These are phyloP conservation scores for Papilio glaucus DNA, from an alignment of 1,140 invertebrate species.

Conservation along the genomic window DNA sequence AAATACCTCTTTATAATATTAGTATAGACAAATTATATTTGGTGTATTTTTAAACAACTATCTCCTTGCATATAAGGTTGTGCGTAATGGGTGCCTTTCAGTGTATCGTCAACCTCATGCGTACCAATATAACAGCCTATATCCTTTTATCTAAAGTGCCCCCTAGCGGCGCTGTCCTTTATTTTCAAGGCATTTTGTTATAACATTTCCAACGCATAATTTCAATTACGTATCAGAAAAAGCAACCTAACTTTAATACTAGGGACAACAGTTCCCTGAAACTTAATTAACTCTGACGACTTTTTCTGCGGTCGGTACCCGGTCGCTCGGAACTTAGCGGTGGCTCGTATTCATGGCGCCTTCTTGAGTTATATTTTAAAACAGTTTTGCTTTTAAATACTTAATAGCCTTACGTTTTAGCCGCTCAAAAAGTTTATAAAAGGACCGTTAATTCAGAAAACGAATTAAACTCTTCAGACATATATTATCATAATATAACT, in stretches of 20 bases:
- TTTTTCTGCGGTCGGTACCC: constrained; percentile 10
- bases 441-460: constrained; percentile 1
- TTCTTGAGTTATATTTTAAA: constrained; percentile 14
- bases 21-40: no score
- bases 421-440: constrained; percentile 8
- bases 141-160: not conserved
- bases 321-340: not conserved
- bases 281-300: constrained; percentile 9
- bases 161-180: not conserved
- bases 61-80: no score
- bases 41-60: no score
- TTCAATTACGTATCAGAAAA: constrained; percentile 4
- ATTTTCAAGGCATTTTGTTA: not conserved
- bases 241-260: not conserved
- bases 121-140: not conserved
- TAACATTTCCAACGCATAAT: not conserved
- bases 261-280: not conserved
- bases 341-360: not conserved
- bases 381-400: constrained; percentile 18
- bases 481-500: no score
- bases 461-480: not conserved
- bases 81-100: no score
- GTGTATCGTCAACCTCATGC: no score
- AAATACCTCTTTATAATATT: no score
- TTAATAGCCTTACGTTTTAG: not conserved